Evolutionary conservation across 2,888 invertebrate species (phyloP).

Genomic region (Sialis lutaria): DNA sequence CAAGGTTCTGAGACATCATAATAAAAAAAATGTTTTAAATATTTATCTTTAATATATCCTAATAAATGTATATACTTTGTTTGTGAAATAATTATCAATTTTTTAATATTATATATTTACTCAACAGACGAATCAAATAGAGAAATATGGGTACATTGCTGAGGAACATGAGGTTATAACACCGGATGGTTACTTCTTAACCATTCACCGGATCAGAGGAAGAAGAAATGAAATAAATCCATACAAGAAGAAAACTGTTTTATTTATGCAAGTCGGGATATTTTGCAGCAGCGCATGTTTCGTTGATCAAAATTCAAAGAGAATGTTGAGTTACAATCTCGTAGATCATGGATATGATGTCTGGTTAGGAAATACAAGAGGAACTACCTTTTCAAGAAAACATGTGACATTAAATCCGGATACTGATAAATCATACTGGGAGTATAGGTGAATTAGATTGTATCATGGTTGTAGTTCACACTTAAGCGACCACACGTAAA

Average conservation of each 20-base stretch:
- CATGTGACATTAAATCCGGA: constrained; percentile 31
- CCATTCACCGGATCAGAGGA: neutral
- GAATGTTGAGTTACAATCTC: constrained; percentile 35
- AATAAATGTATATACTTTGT: too few species aligned
- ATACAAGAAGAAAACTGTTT: constrained; percentile 28
- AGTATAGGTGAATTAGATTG: constrained; percentile 27
- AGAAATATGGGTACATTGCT: neutral
- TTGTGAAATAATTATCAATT: too few species aligned
- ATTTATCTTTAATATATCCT: too few species aligned
- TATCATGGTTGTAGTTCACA: too few species aligned
- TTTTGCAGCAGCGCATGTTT: constrained; percentile 56
- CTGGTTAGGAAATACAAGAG: constrained; percentile 70
- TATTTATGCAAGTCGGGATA: constrained; percentile 54
- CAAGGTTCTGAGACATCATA: too few species aligned
- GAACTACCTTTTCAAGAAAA: constrained; percentile 44
- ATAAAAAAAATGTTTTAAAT: too few species aligned
- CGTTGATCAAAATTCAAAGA: constrained; percentile 50
- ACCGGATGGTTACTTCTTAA: constrained; percentile 3
- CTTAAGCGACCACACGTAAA: too few species aligned
- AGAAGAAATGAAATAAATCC: neutral
- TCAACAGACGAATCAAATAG: neutral
- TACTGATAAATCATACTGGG: constrained; percentile 36
- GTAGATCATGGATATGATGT: constrained; percentile 57
- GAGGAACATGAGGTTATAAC: constrained; percentile 2
- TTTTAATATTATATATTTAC: too few species aligned